Evolutionary conservation across 2,888 invertebrate genomes (phyloP), one percentile per base, ranked within the genome.

Genomic region (Argynnis bischoffii): DNA sequence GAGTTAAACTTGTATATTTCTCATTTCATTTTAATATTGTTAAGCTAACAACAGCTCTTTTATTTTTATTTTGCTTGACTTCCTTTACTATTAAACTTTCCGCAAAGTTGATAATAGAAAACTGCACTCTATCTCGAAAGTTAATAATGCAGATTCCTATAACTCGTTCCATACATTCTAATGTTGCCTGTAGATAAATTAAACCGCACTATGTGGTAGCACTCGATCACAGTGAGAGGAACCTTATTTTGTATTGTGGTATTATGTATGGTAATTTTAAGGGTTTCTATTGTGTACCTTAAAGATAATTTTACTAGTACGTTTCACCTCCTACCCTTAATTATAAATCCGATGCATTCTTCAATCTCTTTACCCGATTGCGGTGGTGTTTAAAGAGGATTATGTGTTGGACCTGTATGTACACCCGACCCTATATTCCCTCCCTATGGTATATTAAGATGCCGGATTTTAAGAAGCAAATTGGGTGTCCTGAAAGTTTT

Each of bases 141-240:
- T 50, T 50, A 50, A 50, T 50, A 50, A 50, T 50, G n/a, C n/a
- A 50, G 35, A 41, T 41, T 41, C 11, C 50, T 50, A 50, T 50
- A 50, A 50, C 50, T 50, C 16, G n/a, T 50, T n/a, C 50, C n/a
- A n/a, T 50, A n/a, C 16, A n/a, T 16, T 16, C 50, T 50, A 50
- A 50, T 14, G 50, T 50, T 50, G 64, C 31, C 76, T 41, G 69
- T 77, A 82, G 74, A 86, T 85, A 85, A 86, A 87, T 87, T 84
- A 82, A 79, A 79, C 81, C 79, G 79, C 81, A 84, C 83, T 83
- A 83, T 78, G 80, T 66, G 81, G 80, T 78, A 78, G 75, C 50
- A 16, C 16, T 50, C n/a, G 50, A 51, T 51, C 50, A 51, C 50
- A 51, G 50, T 1, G 50, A 16, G 6, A 51, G 50, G 16, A 50